These are phyloP conservation scores for Enteromius paludinosus DNA, from an alignment of 2,797 vertebrate genomes.

Conservation along the genomic window DNA sequence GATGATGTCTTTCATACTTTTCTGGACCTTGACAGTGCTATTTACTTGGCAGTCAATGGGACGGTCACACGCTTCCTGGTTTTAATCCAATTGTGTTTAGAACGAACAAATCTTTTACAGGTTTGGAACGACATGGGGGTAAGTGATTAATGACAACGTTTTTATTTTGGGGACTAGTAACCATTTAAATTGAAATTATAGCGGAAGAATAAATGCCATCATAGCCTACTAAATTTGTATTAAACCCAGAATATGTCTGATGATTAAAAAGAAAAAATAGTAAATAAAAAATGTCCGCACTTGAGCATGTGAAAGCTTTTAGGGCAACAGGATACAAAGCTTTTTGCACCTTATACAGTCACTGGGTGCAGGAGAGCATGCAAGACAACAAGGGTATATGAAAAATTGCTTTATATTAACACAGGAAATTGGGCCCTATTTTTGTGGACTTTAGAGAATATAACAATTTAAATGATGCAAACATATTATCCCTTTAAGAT, in stretches of 20 bases:
- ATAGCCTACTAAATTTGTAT: background rate
- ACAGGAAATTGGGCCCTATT: background rate
- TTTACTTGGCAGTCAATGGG: too few relatives aligned
- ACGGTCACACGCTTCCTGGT: too few relatives aligned
- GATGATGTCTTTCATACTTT: too few relatives aligned
- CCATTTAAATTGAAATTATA: too few relatives aligned
- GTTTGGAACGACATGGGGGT: too few relatives aligned
- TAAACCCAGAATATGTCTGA: background rate
- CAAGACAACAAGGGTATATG: background rate
- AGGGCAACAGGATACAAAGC: background rate
- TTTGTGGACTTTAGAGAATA: background rate
- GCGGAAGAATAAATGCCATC: too few relatives aligned
- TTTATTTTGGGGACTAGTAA: too few relatives aligned
- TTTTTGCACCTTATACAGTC: background rate
- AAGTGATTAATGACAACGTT: too few relatives aligned
- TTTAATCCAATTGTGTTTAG: too few relatives aligned
- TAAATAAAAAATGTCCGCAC: background rate
- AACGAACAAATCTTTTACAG: too few relatives aligned
- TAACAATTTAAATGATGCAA: background rate
- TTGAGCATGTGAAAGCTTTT: constrained; percentile 6
- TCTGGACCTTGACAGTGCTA: too few relatives aligned
- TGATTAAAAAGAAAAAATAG: background rate
- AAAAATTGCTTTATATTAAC: background rate
- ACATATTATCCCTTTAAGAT: background rate
- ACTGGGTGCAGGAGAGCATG: background rate